These are phyloP conservation scores for Drosophila mauritiana DNA, from an alignment of 1,140 invertebrate genomes.

Conservation along the genomic window DNA sequence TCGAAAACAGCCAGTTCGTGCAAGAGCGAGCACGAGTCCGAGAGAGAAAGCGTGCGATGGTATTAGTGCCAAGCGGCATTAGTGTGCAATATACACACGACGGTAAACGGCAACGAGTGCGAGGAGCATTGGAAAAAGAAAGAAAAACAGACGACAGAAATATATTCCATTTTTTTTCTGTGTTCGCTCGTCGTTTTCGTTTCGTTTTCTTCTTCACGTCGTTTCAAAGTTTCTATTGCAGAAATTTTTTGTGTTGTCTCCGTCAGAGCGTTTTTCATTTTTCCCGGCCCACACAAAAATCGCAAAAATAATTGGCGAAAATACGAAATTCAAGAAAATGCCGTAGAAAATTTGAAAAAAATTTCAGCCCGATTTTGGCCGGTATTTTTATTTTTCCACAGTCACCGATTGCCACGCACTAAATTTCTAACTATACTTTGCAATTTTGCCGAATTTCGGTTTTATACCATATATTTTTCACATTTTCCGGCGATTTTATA, in stretches of 20 bases:
- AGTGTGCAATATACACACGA: conserved; percentile 73
- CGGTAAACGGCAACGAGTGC: conserved; percentile 70
- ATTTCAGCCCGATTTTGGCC: conserved; percentile 30
- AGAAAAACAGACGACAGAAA: conserved; percentile 83
- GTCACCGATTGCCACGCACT: conserved; percentile 46
- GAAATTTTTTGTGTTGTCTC: conserved; percentile 81
- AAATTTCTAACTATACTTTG: conserved; percentile 73
- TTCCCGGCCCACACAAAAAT: conserved; percentile 61
- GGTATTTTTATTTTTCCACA: conserved; percentile 41
- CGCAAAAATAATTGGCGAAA: conserved; percentile 65
- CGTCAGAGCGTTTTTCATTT: conserved; percentile 61
- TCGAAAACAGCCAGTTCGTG: conserved; percentile 36
- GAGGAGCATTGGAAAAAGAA: conserved; percentile 84
- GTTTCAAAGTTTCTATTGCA: conserved; percentile 84
- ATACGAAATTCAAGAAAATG: conserved; percentile 76
- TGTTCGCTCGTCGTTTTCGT: conserved; percentile 71
- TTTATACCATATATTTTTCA: conserved; percentile 78
- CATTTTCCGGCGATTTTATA: conserved; percentile 77
- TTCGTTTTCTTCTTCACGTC: conserved; percentile 83
- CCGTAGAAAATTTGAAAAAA: conserved; percentile 70
- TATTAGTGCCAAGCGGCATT: conserved; percentile 64
- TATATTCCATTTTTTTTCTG: conserved; percentile 81
- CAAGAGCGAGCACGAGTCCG: conserved; percentile 35
- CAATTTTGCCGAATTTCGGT: conserved; percentile 72
- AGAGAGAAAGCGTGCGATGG: conserved; percentile 37